Percentiles rank a stretch among this genome's conserved stretches.
These are phyloP conservation scores for Theodoxus fluviatilis DNA, from an alignment of 2,888 invertebrate species.

Conservation along the genomic window DNA sequence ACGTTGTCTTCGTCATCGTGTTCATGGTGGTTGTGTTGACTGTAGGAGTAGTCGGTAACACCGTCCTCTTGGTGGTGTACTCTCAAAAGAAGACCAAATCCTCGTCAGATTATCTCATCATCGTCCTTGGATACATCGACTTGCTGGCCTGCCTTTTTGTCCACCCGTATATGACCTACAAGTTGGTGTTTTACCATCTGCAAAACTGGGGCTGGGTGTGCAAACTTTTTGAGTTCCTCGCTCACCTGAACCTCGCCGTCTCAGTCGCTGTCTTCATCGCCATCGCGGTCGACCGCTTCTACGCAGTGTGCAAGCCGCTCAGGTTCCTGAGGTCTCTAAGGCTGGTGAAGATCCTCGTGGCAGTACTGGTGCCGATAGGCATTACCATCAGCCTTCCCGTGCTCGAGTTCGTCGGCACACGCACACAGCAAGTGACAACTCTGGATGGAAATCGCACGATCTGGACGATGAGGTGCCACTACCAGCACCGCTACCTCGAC, in stretches of 20 bases:
- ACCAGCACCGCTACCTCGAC: conserved; percentile 27
- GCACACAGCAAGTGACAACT: neutral
- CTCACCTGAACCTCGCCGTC: conserved; percentile 33
- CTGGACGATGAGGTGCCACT: conserved; percentile 36
- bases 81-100: conserved; percentile 27
- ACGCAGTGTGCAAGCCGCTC: conserved; percentile 39
- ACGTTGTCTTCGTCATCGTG: conserved; percentile 18
- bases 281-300: conserved; percentile 39
- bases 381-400: conserved; percentile 33
- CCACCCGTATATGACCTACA: conserved; percentile 40
- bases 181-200: conserved; percentile 34
- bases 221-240: conserved; percentile 40
- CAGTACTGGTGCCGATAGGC: conserved; percentile 23
- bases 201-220: conserved; percentile 35
- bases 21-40: conserved; percentile 39
- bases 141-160: conserved; percentile 36
- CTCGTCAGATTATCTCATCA: conserved; percentile 34
- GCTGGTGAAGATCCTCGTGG: conserved; percentile 26
- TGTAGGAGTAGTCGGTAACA: conserved; percentile 37
- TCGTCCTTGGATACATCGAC: conserved; percentile 39
- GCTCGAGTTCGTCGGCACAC: conserved; percentile 38
- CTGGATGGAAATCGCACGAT: neutral
- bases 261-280: conserved; percentile 33
- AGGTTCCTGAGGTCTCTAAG: conserved; percentile 33
- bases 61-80: conserved; percentile 37